These are phyloP conservation scores for Maniola jurtina DNA, from an alignment of 1,140 invertebrate species.

Conservation along the genomic window DNA sequence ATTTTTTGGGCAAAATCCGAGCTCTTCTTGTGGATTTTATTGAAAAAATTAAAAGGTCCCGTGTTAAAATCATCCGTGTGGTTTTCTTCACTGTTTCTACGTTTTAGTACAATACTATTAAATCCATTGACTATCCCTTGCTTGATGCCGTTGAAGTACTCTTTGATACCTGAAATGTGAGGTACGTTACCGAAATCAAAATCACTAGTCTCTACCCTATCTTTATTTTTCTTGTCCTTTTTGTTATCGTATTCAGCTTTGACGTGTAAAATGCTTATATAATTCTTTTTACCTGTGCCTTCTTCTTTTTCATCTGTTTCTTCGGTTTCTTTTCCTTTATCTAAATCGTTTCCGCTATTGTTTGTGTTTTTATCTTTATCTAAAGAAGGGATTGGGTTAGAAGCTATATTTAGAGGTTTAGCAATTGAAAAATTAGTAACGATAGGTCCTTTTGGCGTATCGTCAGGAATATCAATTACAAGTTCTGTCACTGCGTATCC, in stretches of 20 bases:
- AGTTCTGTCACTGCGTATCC: slow-evolving; percentile 56
- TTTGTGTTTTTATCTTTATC: slow-evolving; percentile 16
- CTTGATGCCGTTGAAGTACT: slow-evolving; percentile 38
- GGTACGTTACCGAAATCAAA: slow-evolving; percentile 12
- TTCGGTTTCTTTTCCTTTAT: neutral
- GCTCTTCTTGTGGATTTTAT: slow-evolving; percentile 24
- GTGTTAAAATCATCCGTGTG: slow-evolving; percentile 4
- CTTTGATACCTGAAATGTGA: slow-evolving; percentile 31
- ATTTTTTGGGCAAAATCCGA: slow-evolving; percentile 18
- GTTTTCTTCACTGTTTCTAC: slow-evolving; percentile 17
- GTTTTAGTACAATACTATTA: slow-evolving; percentile 28
- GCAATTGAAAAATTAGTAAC: slow-evolving; percentile 40
- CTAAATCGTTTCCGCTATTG: slow-evolving; percentile 8
- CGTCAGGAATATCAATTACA: slow-evolving; percentile 48
- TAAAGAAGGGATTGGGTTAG: neutral
- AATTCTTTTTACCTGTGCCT: slow-evolving; percentile 38
- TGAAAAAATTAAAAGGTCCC: slow-evolving; percentile 21
- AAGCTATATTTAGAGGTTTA: slow-evolving; percentile 36
- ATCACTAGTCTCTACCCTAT: slow-evolving; percentile 18
- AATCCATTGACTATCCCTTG: slow-evolving; percentile 39
- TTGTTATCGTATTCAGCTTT: slow-evolving; percentile 40
- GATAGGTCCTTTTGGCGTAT: slow-evolving; percentile 40
- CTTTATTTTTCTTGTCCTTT: slow-evolving; percentile 11
- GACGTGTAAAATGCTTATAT: slow-evolving; percentile 40
- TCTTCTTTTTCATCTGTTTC: slow-evolving; percentile 4